These are phyloP conservation scores for Cynoglossus semilaevis DNA, from an alignment of 2,113 vertebrate species.

Conservation along the genomic window DNA sequence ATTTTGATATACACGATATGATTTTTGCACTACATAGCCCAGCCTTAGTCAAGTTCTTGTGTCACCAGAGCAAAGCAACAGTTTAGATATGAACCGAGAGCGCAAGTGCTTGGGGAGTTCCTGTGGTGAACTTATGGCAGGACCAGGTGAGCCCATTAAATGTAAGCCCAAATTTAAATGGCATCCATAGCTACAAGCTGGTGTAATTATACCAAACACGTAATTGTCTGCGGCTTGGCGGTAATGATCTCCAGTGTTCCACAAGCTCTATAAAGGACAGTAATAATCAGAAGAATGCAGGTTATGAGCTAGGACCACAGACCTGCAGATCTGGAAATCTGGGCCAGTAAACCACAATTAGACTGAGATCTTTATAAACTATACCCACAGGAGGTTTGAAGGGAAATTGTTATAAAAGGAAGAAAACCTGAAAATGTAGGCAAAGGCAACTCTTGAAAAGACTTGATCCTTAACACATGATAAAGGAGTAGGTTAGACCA, in stretches of 20 bases:
- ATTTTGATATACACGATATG: too few species aligned
- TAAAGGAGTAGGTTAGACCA: too few species aligned
- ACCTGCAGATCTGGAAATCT: conserved; percentile 9
- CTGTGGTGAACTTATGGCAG: neutral
- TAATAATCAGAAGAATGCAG: conserved; percentile 29
- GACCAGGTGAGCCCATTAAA: neutral
- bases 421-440: too few species aligned
- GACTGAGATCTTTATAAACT: neutral
- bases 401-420: neutral
- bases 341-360: neutral
- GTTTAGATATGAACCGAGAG: neutral
- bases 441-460: neutral
- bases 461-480: neutral
- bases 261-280: neutral
- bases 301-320: conserved; percentile 15
- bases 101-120: too few species aligned
- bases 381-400: neutral
- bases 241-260: neutral
- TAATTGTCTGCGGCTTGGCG: conserved; percentile 12
- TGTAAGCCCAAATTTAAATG: too few species aligned
- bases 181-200: conserved; percentile 41
- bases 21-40: too few species aligned
- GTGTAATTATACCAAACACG: conserved; percentile 29
- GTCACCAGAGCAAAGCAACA: neutral
- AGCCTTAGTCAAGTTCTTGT: conserved; percentile 5